phyloP scores from a whole-genome alignment of 2,797 vertebrate species.

The Sebastes iracundus region DNA sequence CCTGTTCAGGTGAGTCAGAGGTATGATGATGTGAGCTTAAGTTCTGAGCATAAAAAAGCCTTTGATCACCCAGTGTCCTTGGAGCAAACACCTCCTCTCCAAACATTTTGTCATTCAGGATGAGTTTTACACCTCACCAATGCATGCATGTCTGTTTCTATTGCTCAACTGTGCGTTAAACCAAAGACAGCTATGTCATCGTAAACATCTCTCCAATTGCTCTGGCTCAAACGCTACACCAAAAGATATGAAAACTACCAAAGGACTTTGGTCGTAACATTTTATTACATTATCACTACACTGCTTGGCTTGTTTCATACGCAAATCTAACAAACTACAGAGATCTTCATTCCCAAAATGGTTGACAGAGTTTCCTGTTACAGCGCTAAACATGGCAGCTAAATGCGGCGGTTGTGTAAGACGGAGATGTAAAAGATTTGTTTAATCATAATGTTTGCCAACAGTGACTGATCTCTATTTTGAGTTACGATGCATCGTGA shows the following conservation, averaged over 20 bases:
- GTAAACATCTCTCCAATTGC: background rate
- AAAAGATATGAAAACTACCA: background rate
- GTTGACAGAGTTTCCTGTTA: background rate
- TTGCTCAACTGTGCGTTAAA: background rate
- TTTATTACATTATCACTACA: background rate
- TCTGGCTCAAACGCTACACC: background rate
- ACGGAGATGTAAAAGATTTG: slow-evolving; percentile 27
- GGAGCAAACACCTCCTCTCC: slow-evolving; percentile 21
- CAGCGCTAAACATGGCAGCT: slow-evolving; percentile 17
- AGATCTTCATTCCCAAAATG: slow-evolving; percentile 14
- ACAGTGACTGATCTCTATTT: slow-evolving; percentile 16
- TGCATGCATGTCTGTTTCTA: slow-evolving; percentile 14
- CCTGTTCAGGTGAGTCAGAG: slow-evolving; percentile 6
- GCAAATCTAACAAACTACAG: background rate
- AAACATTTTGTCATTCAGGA: slow-evolving; percentile 18
- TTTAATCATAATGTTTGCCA: slow-evolving; percentile 33
- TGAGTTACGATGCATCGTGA: slow-evolving; percentile 19
- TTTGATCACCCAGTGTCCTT: background rate
- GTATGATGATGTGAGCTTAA: background rate
- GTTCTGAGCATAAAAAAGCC: background rate
- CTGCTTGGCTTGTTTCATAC: background rate
- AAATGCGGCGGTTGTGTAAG: slow-evolving; percentile 28
- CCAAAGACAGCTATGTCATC: slow-evolving; percentile 7
- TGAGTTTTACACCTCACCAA: slow-evolving; percentile 18
- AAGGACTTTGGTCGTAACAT: background rate